These are phyloP conservation scores for Eurytoma californica DNA, from an alignment of 2,888 invertebrate genomes.

Conservation along the genomic window DNA sequence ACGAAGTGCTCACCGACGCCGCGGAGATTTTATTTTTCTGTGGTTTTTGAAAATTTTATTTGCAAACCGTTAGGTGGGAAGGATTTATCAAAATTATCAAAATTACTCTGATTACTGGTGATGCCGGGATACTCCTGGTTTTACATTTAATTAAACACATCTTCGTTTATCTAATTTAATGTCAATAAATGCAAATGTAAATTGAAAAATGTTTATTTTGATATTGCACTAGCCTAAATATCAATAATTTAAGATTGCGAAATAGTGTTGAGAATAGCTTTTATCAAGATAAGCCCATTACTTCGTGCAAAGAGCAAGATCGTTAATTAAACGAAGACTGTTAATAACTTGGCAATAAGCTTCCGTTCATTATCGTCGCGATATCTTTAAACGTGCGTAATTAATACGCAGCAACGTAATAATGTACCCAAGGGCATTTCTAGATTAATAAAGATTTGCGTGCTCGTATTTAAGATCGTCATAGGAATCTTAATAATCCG, in stretches of 20 bases:
- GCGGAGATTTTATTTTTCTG: too few relatives aligned
- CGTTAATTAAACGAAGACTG: conserved; percentile 11
- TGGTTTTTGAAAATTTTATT: too few relatives aligned
- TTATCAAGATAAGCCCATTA: background rate
- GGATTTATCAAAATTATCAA: too few relatives aligned
- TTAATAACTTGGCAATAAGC: background rate
- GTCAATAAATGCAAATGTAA: too few relatives aligned
- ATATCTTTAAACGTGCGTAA: conserved; percentile 13
- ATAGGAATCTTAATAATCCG: conserved; percentile 30
- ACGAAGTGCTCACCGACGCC: background rate
- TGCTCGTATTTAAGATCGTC: background rate
- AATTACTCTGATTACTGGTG: too few relatives aligned
- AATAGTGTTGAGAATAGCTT: background rate
- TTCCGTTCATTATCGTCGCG: conserved; percentile 1
- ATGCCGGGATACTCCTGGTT: too few relatives aligned
- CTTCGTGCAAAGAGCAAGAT: background rate
- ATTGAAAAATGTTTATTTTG: too few relatives aligned
- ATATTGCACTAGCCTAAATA: too few relatives aligned
- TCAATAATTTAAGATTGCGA: background rate
- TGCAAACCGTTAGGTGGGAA: too few relatives aligned
- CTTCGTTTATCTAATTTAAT: too few relatives aligned
- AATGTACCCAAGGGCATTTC: background rate
- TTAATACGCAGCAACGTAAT: conserved; percentile 5
- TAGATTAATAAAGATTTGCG: conserved; percentile 11
- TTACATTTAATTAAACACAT: too few relatives aligned